phyloP scores from a whole-genome alignment of 2,113 vertebrate genomes.

The Trogon surrucura region DNA sequence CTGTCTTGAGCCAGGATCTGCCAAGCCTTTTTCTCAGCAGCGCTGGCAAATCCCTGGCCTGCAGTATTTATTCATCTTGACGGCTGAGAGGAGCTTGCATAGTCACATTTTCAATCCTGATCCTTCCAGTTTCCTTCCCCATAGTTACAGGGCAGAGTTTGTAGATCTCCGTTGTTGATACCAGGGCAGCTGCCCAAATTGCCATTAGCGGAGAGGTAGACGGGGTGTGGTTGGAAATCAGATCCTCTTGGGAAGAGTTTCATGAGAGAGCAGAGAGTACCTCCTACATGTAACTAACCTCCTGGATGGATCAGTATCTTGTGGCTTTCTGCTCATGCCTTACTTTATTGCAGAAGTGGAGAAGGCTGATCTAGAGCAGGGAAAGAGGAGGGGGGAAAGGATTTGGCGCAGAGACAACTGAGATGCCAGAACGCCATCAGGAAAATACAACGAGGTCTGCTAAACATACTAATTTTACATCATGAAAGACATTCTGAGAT shows the following conservation, averaged over 20 bases:
- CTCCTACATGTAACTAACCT: slow-evolving; percentile 70
- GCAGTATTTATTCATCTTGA: not conserved
- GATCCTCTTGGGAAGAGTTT: slow-evolving; percentile 72
- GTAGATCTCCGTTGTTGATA: slow-evolving; percentile 70
- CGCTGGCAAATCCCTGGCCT: not conserved
- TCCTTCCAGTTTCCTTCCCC: slow-evolving; percentile 70
- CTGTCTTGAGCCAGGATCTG: not conserved
- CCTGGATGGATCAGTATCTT: slow-evolving; percentile 67
- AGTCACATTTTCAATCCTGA: slow-evolving; percentile 50
- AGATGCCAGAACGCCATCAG: slow-evolving; percentile 37
- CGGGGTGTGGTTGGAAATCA: slow-evolving; percentile 71
- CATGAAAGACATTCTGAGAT: not conserved
- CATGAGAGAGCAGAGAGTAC: slow-evolving; percentile 67
- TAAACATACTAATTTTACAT: not conserved
- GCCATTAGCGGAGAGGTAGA: slow-evolving; percentile 66
- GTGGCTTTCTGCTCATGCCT: slow-evolving; percentile 71
- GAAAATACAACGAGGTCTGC: slow-evolving; percentile 20
- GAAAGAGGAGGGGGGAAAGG: not conserved
- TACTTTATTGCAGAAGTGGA: slow-evolving; percentile 54
- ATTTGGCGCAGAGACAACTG: not conserved
- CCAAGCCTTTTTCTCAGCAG: not conserved
- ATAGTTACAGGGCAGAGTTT: slow-evolving; percentile 70
- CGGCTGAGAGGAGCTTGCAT: slow-evolving; percentile 1
- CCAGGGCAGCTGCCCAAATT: slow-evolving; percentile 71
- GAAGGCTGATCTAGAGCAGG: slow-evolving; percentile 27